A percentile compares a stretch with the other conserved stretches of the same genome.
phyloP scores from a whole-genome alignment of 1,140 invertebrate species.

The Sipha flava region DNA sequence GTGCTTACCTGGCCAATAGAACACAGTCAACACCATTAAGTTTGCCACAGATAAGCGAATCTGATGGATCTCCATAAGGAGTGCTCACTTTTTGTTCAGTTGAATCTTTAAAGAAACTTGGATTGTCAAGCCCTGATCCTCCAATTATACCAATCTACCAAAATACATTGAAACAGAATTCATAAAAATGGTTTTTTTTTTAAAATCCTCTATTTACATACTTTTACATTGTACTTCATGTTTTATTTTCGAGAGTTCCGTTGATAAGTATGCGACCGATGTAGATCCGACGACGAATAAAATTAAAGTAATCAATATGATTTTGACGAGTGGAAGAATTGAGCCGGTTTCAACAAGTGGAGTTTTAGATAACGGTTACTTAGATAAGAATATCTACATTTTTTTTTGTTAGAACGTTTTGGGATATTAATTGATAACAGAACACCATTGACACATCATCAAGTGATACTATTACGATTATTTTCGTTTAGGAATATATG shows the following conservation, averaged over 20 bases:
- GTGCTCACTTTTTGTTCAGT: constrained; percentile 59
- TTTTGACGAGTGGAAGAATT: too few species aligned
- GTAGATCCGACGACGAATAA: too few species aligned
- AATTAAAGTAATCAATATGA: too few species aligned
- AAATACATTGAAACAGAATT: neutral
- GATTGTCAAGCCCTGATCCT: constrained; percentile 83
- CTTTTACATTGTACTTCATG: constrained; percentile 10
- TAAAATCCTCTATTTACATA: neutral
- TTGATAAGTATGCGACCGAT: too few species aligned
- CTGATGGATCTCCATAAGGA: constrained; percentile 79
- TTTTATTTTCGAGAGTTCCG: neutral
- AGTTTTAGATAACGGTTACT: too few species aligned
- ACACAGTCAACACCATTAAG: constrained; percentile 72
- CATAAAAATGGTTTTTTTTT: neutral
- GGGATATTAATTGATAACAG: too few species aligned
- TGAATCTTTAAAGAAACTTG: constrained; percentile 66
- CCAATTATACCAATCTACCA: constrained; percentile 89
- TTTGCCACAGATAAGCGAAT: constrained; percentile 64
- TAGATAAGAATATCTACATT: too few species aligned
- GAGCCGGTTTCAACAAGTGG: too few species aligned
- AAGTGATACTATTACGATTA: too few species aligned
- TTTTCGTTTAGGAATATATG: too few species aligned
- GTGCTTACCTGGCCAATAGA: constrained; percentile 67
- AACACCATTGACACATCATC: too few species aligned
- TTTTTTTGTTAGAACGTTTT: too few species aligned